phyloP scores from a whole-genome alignment of 1,140 invertebrate genomes.

The Melanaphis sacchari region DNA sequence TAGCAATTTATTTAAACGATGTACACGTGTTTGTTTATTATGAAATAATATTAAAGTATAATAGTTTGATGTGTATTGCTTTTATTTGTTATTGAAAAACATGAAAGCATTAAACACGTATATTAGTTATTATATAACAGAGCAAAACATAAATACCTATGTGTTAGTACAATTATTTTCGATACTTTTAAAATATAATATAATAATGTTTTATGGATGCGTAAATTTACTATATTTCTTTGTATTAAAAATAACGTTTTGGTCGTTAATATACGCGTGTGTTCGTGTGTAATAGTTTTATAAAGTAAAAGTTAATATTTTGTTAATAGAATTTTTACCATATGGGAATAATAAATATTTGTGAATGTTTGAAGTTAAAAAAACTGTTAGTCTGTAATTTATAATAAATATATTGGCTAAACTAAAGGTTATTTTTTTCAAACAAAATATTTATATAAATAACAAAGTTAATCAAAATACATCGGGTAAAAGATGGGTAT shows the following conservation, averaged over 20 bases:
- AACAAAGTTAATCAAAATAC: not conserved
- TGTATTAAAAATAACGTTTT: not conserved
- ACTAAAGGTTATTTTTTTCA: not conserved
- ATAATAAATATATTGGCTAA: not conserved
- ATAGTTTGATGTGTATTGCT: not conserved
- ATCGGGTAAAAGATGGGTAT: too few species aligned
- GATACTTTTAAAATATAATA: not conserved
- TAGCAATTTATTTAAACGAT: constrained; percentile 2
- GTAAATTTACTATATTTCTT: not conserved
- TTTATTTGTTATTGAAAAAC: not conserved
- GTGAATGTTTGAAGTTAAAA: not conserved
- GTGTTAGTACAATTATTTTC: not conserved
- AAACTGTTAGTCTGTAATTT: not conserved
- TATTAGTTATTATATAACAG: constrained; percentile 6
- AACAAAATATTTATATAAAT: not conserved
- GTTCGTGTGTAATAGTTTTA: not conserved
- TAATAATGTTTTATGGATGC: not conserved
- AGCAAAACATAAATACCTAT: not conserved
- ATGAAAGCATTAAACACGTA: not conserved
- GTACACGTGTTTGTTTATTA: not conserved
- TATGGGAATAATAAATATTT: not conserved
- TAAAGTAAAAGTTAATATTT: not conserved
- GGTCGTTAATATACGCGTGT: not conserved
- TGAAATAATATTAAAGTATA: constrained; percentile 12
- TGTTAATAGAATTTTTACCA: not conserved